These are phyloP conservation scores for Drosophila pegasa DNA, from an alignment of 2,888 invertebrate species.

Conservation along the genomic window DNA sequence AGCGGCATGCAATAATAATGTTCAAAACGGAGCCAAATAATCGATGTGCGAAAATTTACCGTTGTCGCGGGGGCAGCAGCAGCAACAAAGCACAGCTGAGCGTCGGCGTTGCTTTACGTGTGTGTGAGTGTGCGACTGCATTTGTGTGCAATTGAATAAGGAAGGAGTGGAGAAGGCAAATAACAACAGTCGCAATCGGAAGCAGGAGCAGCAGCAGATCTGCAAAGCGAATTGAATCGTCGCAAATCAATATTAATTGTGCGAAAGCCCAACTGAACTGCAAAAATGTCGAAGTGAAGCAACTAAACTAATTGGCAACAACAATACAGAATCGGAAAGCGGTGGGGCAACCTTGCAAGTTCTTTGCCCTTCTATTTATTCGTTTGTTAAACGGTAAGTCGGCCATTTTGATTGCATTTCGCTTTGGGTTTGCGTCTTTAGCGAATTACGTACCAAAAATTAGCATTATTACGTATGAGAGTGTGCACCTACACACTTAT, in stretches of 20 bases:
- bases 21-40: slow-evolving; percentile 49
- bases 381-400: slow-evolving; percentile 68
- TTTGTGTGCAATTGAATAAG: slow-evolving; percentile 18
- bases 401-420: slow-evolving; percentile 67
- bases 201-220: slow-evolving; percentile 30
- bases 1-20: slow-evolving; percentile 32
- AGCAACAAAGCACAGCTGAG: slow-evolving; percentile 59
- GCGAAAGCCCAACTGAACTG: slow-evolving; percentile 51
- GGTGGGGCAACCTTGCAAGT: slow-evolving; percentile 39
- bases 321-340: slow-evolving; percentile 20
- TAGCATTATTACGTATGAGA: slow-evolving; percentile 3
- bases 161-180: slow-evolving; percentile 44
- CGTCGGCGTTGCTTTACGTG: slow-evolving; percentile 22
- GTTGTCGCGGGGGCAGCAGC: slow-evolving; percentile 24
- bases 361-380: slow-evolving; percentile 43
- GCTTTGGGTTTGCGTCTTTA: slow-evolving; percentile 28
- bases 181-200: slow-evolving; percentile 35
- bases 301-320: slow-evolving; percentile 40
- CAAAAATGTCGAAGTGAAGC: slow-evolving; percentile 59
- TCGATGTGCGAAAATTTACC: slow-evolving; percentile 60
- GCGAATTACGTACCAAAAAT: slow-evolving; percentile 14
- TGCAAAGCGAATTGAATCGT: slow-evolving; percentile 11
- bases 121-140: slow-evolving; percentile 18
- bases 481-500: neutral
- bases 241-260: slow-evolving; percentile 61